Evolutionary conservation across 2,888 invertebrate genomes (phyloP), one percentile per base, ranked within the genome.

Genomic region (Chrysomela aeneicollis): DNA sequence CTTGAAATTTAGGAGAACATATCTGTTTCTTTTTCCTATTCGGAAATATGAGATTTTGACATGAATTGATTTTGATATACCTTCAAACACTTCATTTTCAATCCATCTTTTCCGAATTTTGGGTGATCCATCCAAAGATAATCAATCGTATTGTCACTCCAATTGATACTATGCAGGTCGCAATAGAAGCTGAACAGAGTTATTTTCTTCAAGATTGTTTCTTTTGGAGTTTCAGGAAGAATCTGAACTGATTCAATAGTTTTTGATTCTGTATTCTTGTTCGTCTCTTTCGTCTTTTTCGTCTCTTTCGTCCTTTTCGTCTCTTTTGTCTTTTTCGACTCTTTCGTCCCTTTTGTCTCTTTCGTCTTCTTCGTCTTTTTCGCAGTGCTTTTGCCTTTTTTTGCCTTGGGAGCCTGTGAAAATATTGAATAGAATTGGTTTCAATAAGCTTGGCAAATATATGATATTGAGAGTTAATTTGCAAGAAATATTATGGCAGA

Each of bases 51-150:
- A n/a, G n/a, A n/a, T n/a, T n/a, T n/a, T n/a, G n/a, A n/a, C n/a
- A n/a, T n/a, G n/a, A n/a, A n/a, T n/a, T n/a, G n/a, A n/a, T n/a
- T n/a, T n/a, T n/a, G n/a, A n/a, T 57, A n/a, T 71, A 79, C 81
- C 67, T 77, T 74, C 69, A 80, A 70, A 64, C 77, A 78, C 15
- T 77, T 80, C 5, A 87, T 78, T 52, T 71, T 66, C 15, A 77
- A 66, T 10, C 80, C 81, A 15, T 73, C 69, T 3, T 69, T 59
- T 50, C 69, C 71, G 30, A 75, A 68, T 50, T 73, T 61, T 1
- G 75, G 71, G n/a, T 84, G 79, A 70, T 84, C 83, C 32, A 86
- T 85, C 88, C 88, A 88, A 73, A 85, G 85, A 76, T 85, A 88
- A 72, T 87, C 86, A 59, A 86, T 83, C 0, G 82, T 82, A 0